Conservation (phyloP, 2,113 vertebrate species). For the Crotophaga sulcirostris region DNA sequence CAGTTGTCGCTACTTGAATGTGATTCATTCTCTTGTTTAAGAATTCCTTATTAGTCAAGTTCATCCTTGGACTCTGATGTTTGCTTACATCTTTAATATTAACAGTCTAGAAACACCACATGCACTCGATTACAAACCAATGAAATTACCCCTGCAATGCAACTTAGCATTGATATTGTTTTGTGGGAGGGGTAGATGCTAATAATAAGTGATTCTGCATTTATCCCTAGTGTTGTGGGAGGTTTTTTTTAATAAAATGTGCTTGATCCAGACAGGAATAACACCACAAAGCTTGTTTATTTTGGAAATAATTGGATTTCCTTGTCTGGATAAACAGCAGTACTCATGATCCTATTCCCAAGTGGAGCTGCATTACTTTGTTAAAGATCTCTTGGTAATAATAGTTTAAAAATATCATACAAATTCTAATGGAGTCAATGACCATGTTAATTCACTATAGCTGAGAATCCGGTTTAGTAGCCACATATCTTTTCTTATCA, state of each 20-base stretch:
- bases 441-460: background rate
- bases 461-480: background rate
- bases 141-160: background rate
- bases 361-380: background rate
- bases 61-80: background rate
- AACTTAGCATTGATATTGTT: background rate
- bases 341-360: background rate
- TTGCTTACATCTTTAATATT: background rate
- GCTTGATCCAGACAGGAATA: background rate
- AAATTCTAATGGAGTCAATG: background rate
- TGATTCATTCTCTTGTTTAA: background rate
- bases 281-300: background rate
- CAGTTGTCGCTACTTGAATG: background rate
- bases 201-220: background rate
- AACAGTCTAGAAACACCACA: background rate
- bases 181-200: background rate
- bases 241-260: background rate
- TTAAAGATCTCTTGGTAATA: background rate
- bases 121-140: background rate
- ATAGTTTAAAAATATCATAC: background rate
- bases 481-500: background rate
- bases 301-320: background rate
- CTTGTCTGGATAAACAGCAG: background rate
- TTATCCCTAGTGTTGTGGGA: background rate
- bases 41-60: background rate